Base-by-base conservation (phyloP, 1,140 invertebrate genomes). In the Zaprionus vittiger region DNA sequence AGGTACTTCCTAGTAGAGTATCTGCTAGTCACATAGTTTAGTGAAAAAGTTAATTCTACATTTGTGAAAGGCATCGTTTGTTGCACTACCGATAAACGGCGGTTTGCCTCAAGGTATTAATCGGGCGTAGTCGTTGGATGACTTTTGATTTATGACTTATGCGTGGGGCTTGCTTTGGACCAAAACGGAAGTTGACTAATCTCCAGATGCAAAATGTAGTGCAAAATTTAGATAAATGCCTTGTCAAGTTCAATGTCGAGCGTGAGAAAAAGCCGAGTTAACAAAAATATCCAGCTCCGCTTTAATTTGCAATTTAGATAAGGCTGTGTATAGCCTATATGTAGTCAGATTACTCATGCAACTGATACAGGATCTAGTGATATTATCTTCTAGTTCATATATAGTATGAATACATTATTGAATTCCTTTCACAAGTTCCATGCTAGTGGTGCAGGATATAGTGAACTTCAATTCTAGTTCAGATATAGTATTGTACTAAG, bases 131-230 rank as follows among this genome's bases (percentile, higher is more conserved):
- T 69, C 56, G 56, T 20, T 37, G 37, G 2, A 24, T 31, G 11
- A 56, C 20, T 71, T 63, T 49, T 74, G 59, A 63, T 70, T 74
- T 70, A 70, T 74, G 38, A 69, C 24, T 63, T 70, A 70, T 74
- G 59, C 61, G 26, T 56, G 15, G 41, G 17, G 34, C 20, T 11
- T 9, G 47, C 9, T 57, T 14, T 6, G n/a, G 2, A 9, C 24
- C 49, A 6, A 28, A 72, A 73, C 72, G 72, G 72, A 70, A 74
- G 72, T 73, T 67, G n/a, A 12, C 54, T 57, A 67, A 67, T 44
- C 64, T 28, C 22, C 17, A 70, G 24, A 62, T 56, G 31, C 26
- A 54, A 62, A 12, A 52, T 52, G 4, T 52, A 52, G 47, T 52
- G 31, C n/a, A n/a, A 14, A 17, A 52, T 52, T 12, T 20, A 34